Evolutionary conservation across 1,140 invertebrate genomes (phyloP), one percentile per base, ranked within the genome.

Genomic region (Hylyphantes graminicola): DNA sequence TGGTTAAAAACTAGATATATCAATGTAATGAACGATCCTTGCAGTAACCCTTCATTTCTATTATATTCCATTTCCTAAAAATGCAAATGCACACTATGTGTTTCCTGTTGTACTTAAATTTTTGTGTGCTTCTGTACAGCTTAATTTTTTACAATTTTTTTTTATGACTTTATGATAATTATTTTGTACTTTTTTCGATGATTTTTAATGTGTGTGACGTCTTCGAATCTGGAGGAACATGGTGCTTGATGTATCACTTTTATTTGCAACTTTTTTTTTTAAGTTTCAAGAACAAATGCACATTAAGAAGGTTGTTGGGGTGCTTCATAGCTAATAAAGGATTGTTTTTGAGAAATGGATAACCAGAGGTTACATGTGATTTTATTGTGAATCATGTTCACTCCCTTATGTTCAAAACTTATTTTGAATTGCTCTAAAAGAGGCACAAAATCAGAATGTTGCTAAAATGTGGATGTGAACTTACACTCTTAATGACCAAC

Each of bases 71-170:
- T 70, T 54, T 80, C 57, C n/a, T 53, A 51, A 81, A 17, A 21
- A 59, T 48, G 13, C 53, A 74, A 35, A 48, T 82, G 80, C 80
- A 82, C 79, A 74, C 57, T 21, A 64, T 82, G 80, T 82, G 73
- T 59, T 59, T 82, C 19, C 51, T 81, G 67, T 82, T 82, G 80
- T 82, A 82, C 80, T 82, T 82, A 82, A 74, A 82, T 64, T 82
- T 80, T 82, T 82, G 72, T 82, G 61, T 82, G 68, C 72, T 82
- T 82, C 35, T 82, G 80, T 82, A 82, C 80, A 82, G 80, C 80
- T 72, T 74, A 61, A 81, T 72, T 81, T 35, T 73, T 74, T 74
- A 65, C 55, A 64, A 65, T 68, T 81, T 81, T 35, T 35, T 35
- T 35, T 81, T 81, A 76, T 68, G 72, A 81, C 55, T 61, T 67